These are phyloP conservation scores for Pseudococcus jackbeardsleyi DNA, from an alignment of 2,888 invertebrate genomes.

Conservation along the genomic window DNA sequence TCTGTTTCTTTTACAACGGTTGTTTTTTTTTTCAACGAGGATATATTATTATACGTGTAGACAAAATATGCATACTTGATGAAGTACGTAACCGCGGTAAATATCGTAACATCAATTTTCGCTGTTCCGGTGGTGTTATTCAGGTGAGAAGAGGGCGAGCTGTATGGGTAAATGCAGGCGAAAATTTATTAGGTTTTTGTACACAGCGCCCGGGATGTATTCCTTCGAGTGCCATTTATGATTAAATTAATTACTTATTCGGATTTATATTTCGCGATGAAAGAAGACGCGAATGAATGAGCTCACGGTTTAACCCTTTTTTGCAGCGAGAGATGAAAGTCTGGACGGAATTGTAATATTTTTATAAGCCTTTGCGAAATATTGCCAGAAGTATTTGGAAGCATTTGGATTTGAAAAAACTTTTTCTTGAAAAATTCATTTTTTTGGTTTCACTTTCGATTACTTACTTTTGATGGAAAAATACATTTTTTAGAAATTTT, in stretches of 20 bases:
- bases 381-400: too few relatives aligned
- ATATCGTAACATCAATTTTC: slow-evolving; percentile 12
- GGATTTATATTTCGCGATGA: slow-evolving; percentile 13
- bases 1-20: neutral
- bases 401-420: too few relatives aligned
- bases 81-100: slow-evolving; percentile 20
- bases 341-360: too few relatives aligned
- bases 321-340: too few relatives aligned
- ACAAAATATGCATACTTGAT: slow-evolving; percentile 40
- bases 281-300: neutral
- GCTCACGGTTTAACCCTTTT: neutral
- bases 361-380: too few relatives aligned
- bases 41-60: neutral
- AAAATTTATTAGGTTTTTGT: slow-evolving; percentile 20
- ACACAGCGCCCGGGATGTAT: neutral
- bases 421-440: too few relatives aligned
- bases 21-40: neutral
- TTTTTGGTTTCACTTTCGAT: too few relatives aligned
- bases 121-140: neutral
- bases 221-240: neutral
- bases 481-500: too few relatives aligned
- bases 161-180: neutral
- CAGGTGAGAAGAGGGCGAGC: neutral
- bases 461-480: too few relatives aligned
- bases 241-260: slow-evolving; percentile 16